Conservation (phyloP, 2,888 invertebrate species). For the Napeogenes sylphis region DNA sequence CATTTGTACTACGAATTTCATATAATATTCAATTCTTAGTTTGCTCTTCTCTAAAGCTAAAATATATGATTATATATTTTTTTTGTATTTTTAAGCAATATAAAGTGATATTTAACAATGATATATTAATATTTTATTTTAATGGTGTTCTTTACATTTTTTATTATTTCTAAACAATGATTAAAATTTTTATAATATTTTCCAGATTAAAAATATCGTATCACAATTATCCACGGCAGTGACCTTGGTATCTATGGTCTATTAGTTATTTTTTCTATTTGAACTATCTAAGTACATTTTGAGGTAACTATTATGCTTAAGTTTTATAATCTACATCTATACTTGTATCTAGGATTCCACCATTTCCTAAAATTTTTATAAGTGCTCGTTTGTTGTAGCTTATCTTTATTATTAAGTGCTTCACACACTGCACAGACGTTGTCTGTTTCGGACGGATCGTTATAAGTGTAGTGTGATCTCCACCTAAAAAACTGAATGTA, state of each 20-base stretch:
- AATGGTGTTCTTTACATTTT: too few relatives aligned
- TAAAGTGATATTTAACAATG: too few relatives aligned
- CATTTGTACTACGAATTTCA: too few relatives aligned
- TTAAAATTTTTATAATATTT: too few relatives aligned
- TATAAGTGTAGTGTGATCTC: conserved; percentile 48
- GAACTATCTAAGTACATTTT: background rate
- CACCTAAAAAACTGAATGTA: conserved; percentile 54
- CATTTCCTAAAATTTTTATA: conserved; percentile 53
- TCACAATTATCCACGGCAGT: conserved; percentile 9
- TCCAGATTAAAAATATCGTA: too few relatives aligned
- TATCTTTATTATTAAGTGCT: conserved; percentile 45
- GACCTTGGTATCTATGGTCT: background rate
- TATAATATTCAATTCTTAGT: too few relatives aligned
- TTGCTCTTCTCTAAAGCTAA: too few relatives aligned
- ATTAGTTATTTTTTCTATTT: too few relatives aligned
- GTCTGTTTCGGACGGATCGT: conserved; percentile 38
- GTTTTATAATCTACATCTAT: conserved; percentile 31
- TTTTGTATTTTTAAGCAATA: too few relatives aligned
- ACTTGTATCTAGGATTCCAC: conserved; percentile 50
- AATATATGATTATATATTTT: too few relatives aligned
- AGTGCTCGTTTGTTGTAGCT: conserved; percentile 34
- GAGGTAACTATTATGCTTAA: background rate
- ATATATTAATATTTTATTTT: too few relatives aligned
- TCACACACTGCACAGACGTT: conserved; percentile 55
- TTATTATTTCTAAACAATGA: too few relatives aligned